Base-by-base conservation (phyloP, 1,140 invertebrate species). In the Tetragnatha versicolor region DNA sequence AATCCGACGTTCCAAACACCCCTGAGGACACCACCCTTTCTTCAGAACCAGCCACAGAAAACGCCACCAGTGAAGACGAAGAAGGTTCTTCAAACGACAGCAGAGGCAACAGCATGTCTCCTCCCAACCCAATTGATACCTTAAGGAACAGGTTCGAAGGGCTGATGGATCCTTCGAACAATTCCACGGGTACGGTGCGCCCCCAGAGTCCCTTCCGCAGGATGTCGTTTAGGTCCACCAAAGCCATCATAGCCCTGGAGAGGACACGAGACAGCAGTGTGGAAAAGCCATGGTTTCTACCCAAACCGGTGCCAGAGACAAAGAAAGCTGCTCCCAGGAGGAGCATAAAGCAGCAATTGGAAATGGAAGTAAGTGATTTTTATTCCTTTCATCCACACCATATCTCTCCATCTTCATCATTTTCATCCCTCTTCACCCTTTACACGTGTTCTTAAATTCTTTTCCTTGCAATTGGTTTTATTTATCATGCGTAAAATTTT, bases 201-300 rank as follows among this genome's bases (percentile, higher is more conserved):
- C 76, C 76, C 3, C 35, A 45, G 35, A 79, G 76, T 35, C 76
- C 63, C 3, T 79, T 69, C n/a, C 20, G 76, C 9, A 33, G 76
- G 1, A 79, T 79, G 76, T 68, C 63, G 37, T 79, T 79, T 12
- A 79, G 65, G 29, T 68, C 76, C 2, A 68, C 47, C 6, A 79
- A 79, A n/a, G 58, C 47, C 47, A 65, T 42, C 1, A 79, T 79
- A 9, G 55, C 55, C 12, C 35, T 68, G 25, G 76, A 79, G 12
- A 68, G 53, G 17, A 79, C 51, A 4, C 20, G 39, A 17, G 63
- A 68, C 20, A 47, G 31, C 9, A 55, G 22, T 42, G 33, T 37
- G 0, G 65, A 69, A 12, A 79, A 69, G 6, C 63, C 63, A 14
- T 79, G 63, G 63, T 58, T 60, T 45, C 35, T 4, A 0, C n/a